Evolutionary conservation across 2,113 vertebrate genomes (phyloP), one percentile per base, ranked within the genome.

Genomic region (Parus major): DNA sequence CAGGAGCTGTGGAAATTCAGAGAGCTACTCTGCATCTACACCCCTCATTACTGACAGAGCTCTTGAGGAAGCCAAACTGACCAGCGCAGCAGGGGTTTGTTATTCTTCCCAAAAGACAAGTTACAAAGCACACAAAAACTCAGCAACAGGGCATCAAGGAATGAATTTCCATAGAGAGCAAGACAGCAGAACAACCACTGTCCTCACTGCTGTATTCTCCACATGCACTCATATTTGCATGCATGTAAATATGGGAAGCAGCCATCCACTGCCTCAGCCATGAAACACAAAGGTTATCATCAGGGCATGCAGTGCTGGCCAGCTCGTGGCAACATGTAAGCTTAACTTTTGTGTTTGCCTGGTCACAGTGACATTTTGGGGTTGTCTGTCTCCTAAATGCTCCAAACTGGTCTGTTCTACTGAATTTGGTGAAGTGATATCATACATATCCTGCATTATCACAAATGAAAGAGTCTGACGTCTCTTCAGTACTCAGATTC

Each of bases 291-390:
- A 69, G 73, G 80, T 90, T 57, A 80, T 77, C 28, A 57, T 21
- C 57, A 82, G 75, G 90, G 59, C 93, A 94, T 93, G 90, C 94
- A 94, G 71, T 7, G 35, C 41, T 20, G 27, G 84, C 72, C 70
- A 73, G 31, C 44, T 63, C 23, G 23, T 1, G 28, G 49, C 12
- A 91, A 78, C 7, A 75, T 0, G 1, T 28, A 59, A 65, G 39
- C 50, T 41, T 21, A 50, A 59, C 42, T 18, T 92, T 16, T 79
- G 73, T 11, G 23, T 64, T n/a, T 82, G 53, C n/a, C 44, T 75
- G 31, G 36, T 86, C 15, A 77, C 15, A 27, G 41, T 10, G 33
- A 77, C 23, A 39, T 87, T 61, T 31, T 72, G 57, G 11, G 27
- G 61, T 56, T 91, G 42, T 20, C 56, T 56, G 15, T 44, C 39